Conservation (phyloP, 37 sponge, comb jelly and placozoan species). For the Spongilla lacustris region DNA sequence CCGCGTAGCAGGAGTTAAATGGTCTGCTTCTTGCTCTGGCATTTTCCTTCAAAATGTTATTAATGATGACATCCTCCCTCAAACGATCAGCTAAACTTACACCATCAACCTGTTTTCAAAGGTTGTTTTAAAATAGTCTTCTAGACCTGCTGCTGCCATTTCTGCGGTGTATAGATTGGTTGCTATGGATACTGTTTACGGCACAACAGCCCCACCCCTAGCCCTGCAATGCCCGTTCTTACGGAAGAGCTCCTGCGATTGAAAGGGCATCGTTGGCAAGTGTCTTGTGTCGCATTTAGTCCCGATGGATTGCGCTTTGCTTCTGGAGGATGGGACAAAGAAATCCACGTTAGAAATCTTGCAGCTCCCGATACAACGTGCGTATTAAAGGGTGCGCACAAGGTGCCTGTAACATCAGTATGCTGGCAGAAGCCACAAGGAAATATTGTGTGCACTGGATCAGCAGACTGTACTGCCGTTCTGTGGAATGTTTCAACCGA, state of each 20-base stretch:
- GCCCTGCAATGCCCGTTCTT: constrained; percentile 61
- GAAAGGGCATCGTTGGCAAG: constrained; percentile 76
- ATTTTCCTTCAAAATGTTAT: constrained; percentile 72
- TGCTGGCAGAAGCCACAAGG: constrained; percentile 75
- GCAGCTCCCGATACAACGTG: constrained; percentile 49
- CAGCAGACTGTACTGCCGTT: constrained; percentile 74
- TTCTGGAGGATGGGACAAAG: constrained; percentile 86
- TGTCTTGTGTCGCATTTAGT: constrained; percentile 72
- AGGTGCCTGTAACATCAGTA: constrained; percentile 69
- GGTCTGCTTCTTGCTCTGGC: constrained; percentile 95
- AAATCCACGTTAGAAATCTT: constrained; percentile 79
- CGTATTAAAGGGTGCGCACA: constrained; percentile 64
- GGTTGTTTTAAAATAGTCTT: constrained; percentile 93
- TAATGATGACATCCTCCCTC: background rate
- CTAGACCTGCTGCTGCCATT: constrained; percentile 69
- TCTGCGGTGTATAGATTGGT: background rate
- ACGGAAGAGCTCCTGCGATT: constrained; percentile 74
- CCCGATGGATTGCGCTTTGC: constrained; percentile 76
- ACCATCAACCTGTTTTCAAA: constrained; percentile 95
- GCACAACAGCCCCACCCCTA: constrained; percentile 14
- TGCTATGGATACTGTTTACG: constrained; percentile 7
- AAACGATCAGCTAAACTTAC: constrained; percentile 48
- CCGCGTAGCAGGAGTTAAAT: constrained; percentile 94
- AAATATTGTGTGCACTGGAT: constrained; percentile 69
- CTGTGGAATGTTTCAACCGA: constrained; percentile 78